Evolutionary conservation across 2,797 vertebrate genomes (phyloP).

Genomic region (Lycodopsis pacificus): DNA sequence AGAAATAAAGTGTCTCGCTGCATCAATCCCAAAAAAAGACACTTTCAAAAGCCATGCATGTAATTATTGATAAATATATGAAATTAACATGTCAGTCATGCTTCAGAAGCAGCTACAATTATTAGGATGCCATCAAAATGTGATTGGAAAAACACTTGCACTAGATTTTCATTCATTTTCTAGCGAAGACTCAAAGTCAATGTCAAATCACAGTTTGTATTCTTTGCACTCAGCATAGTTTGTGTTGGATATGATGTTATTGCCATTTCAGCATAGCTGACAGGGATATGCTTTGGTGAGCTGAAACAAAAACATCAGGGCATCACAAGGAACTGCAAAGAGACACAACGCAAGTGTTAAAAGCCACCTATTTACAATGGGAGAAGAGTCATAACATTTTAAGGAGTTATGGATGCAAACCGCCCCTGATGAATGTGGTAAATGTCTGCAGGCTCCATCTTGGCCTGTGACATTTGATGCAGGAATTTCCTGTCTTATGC

Average conservation of each 20-base stretch:
- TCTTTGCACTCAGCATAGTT: background rate
- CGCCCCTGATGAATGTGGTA: background rate
- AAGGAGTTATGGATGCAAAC: background rate
- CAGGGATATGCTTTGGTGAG: background rate
- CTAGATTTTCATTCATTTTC: background rate
- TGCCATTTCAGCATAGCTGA: background rate
- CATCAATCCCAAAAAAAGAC: slow-evolving; percentile 8
- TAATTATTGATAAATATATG: slow-evolving; percentile 38
- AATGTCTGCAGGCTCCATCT: background rate
- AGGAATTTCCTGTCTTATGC: background rate
- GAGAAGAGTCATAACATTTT: background rate
- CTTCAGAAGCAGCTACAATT: slow-evolving; percentile 14
- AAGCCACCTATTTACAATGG: no score
- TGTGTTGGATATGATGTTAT: background rate
- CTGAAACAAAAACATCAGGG: background rate
- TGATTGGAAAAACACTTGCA: slow-evolving; percentile 22
- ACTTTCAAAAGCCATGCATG: slow-evolving; percentile 15
- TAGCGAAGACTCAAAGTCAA: background rate
- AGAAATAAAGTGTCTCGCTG: slow-evolving; percentile 1
- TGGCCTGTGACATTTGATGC: background rate
- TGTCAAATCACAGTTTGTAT: background rate
- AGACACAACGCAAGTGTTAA: background rate
- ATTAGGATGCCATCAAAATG: slow-evolving; percentile 29
- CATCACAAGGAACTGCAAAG: no score
- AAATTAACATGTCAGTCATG: slow-evolving; percentile 40